phyloP scores from a whole-genome alignment of 2,888 invertebrate genomes.

The Cremastobaeus sp. region DNA sequence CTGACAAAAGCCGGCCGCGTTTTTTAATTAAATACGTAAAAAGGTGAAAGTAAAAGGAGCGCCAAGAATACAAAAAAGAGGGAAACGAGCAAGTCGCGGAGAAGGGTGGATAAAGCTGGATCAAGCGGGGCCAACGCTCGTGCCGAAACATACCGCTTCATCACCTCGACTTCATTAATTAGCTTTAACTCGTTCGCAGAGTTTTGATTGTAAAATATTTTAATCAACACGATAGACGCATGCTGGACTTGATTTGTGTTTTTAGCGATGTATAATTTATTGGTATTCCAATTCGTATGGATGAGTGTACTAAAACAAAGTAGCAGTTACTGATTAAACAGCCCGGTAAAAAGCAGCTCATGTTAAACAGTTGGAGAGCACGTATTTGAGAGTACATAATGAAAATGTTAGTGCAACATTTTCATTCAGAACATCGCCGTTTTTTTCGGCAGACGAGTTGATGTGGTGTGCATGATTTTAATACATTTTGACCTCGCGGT shows the following conservation, averaged over 20 bases:
- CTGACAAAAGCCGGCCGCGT: constrained; percentile 22
- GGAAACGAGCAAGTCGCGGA: constrained; percentile 20
- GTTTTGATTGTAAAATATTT: constrained; percentile 75
- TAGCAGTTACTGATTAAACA: not conserved
- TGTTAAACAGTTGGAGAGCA: too few relatives aligned
- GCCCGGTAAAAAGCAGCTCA: not conserved
- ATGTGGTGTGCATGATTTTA: too few relatives aligned
- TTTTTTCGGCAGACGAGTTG: too few relatives aligned
- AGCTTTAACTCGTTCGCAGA: constrained; percentile 66
- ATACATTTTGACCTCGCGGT: too few relatives aligned
- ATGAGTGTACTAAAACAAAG: not conserved
- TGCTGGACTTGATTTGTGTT: constrained; percentile 37
- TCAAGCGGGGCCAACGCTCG: constrained; percentile 68
- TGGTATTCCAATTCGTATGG: not conserved
- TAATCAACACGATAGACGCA: constrained; percentile 72
- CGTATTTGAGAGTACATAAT: too few relatives aligned
- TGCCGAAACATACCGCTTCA: constrained; percentile 68
- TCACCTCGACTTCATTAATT: constrained; percentile 75
- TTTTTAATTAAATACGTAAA: constrained; percentile 49
- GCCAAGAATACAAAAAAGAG: constrained; percentile 31
- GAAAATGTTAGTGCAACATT: too few relatives aligned
- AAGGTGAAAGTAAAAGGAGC: constrained; percentile 48
- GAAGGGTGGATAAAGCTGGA: constrained; percentile 64
- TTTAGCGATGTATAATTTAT: not conserved
- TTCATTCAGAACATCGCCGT: too few relatives aligned